phyloP scores from a whole-genome alignment of 2,888 invertebrate genomes.

The Ochlodes sylvanus region DNA sequence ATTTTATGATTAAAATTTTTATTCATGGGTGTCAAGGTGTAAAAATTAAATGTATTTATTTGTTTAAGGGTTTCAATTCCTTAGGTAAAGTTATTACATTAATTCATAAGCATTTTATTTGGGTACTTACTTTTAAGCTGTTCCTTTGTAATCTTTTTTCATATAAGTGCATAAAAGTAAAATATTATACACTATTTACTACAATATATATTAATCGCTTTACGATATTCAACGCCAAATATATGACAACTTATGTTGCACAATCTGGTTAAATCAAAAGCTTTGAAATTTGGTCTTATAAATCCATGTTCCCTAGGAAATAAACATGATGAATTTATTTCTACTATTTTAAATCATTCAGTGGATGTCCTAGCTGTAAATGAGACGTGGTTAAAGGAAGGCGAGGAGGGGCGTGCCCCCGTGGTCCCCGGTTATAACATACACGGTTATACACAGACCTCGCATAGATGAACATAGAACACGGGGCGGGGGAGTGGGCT shows the following conservation, averaged over 20 bases:
- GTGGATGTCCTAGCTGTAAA: conserved; percentile 37
- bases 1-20: neutral
- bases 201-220: neutral
- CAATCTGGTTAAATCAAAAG: neutral
- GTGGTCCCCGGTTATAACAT: conserved; percentile 25
- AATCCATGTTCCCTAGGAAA: conserved; percentile 27
- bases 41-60: too few species aligned
- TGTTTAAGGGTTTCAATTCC: too few species aligned
- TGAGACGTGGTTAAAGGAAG: conserved; percentile 36
- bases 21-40: too few species aligned
- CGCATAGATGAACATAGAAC: neutral
- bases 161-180: too few species aligned
- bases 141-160: too few species aligned
- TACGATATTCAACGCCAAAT: neutral
- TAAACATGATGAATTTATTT: conserved; percentile 25
- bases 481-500: conserved; percentile 36
- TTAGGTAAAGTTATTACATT: too few species aligned
- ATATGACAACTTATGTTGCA: neutral
- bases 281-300: conserved; percentile 19
- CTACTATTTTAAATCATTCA: conserved; percentile 6
- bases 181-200: too few species aligned
- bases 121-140: too few species aligned
- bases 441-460: conserved; percentile 22
- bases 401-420: conserved; percentile 35
- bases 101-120: too few species aligned